Conservation (phyloP, 2,888 invertebrate species). For the Trilocha varians region DNA sequence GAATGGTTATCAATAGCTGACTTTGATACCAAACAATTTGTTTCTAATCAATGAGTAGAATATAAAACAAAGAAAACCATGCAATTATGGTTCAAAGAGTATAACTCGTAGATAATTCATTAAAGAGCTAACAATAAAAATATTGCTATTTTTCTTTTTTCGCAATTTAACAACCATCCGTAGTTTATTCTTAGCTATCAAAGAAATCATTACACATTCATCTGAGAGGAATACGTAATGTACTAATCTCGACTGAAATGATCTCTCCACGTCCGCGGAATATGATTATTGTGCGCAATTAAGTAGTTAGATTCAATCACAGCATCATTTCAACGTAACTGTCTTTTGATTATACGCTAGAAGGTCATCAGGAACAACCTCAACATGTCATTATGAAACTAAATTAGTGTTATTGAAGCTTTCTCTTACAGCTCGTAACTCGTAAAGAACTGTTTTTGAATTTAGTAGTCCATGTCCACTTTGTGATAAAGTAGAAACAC, state of each 20-base stretch:
- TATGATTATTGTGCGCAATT: slow-evolving; percentile 8
- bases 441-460: not conserved
- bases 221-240: not conserved
- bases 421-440: not conserved
- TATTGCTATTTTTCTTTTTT: no score
- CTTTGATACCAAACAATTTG: no score
- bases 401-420: slow-evolving; percentile 6
- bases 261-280: slow-evolving; percentile 3
- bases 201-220: not conserved
- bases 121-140: no score
- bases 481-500: not conserved
- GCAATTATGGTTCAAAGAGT: no score
- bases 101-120: no score
- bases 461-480: not conserved
- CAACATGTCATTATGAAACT: slow-evolving; percentile 6
- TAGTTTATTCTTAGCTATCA: no score
- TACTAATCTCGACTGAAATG: not conserved
- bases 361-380: slow-evolving; percentile 9
- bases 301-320: slow-evolving; percentile 9
- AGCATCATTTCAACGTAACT: slow-evolving; percentile 5
- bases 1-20: no score
- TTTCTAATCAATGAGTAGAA: no score
- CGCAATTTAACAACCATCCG: no score
- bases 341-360: not conserved
- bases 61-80: no score